Evolutionary conservation across 2,113 vertebrate species (phyloP), one percentile per base, ranked within the genome.

Genomic region (Dicentrarchus labrax): DNA sequence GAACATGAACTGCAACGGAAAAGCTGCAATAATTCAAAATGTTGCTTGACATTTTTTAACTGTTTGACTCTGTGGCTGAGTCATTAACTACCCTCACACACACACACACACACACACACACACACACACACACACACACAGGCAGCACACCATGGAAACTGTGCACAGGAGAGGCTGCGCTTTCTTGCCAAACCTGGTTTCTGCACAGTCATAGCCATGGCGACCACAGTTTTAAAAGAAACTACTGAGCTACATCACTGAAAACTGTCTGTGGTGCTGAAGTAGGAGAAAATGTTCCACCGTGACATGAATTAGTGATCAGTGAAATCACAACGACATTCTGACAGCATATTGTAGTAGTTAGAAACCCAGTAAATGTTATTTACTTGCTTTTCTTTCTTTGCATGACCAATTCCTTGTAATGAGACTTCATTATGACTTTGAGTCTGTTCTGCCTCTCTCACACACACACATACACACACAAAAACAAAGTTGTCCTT

Each of bases 191-290:
- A 80, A 59, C 51, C 76, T 76, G 15, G 15, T 84, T 79, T 76
- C 45, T 83, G 87, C 75, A 71, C 64, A 76, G 72, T 83, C 79
- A 89, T 30, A 82, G 72, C 48, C 82, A 84, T 66, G 57, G 24
- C 12, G 60, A 85, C 68, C 53, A 47, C 22, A 47, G 8, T 81
- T 84, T 66, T 43, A 57, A 61, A 74, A 76, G 36, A 10, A 74
- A 79, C 0, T 48, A 39, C 65, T 13, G 39, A 83, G 56, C 79
- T 50, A 45, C 59, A 66, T 81, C 61, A 17, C 21, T 2, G 7
- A 43, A 56, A 30, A 16, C n/a, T 13, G 19, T 78, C 48, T 61
- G 68, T 71, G 43, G 9, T 8, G 50, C 0, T 21, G 56, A 65
- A 73, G 61, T 17, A 21, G 41, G 3, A 66, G 21, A 70, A 66